phyloP scores from a whole-genome alignment of 2,113 vertebrate species.

The Sapajus apella region DNA sequence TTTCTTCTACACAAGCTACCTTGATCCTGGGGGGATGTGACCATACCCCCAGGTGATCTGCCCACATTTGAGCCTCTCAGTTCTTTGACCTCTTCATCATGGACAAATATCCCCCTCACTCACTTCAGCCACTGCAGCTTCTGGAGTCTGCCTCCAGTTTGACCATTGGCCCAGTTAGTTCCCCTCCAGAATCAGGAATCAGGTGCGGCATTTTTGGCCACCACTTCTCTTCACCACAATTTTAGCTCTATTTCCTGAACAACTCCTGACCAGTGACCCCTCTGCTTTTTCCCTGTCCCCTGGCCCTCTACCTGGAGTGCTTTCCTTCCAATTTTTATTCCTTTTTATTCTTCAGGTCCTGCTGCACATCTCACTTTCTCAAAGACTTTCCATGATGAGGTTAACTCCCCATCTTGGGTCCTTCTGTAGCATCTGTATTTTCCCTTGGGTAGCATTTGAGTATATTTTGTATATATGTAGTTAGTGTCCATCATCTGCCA shows the following conservation, averaged over 20 bases:
- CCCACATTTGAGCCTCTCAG: neutral
- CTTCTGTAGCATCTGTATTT: neutral
- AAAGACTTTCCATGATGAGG: neutral
- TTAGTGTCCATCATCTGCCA: neutral
- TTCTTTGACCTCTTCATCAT: slow-evolving; percentile 23
- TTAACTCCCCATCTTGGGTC: neutral
- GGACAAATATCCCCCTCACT: neutral
- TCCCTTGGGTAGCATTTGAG: neutral
- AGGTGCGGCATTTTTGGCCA: neutral
- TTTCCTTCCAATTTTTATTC: neutral
- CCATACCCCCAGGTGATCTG: neutral
- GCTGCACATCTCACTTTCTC: neutral
- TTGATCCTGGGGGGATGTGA: neutral
- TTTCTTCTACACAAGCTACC: neutral
- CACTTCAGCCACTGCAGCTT: neutral
- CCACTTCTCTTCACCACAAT: neutral
- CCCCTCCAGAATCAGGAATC: neutral
- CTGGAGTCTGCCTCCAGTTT: neutral
- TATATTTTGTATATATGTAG: neutral
- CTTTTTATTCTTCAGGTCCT: neutral
- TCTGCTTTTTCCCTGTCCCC: neutral
- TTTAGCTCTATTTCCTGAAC: neutral
- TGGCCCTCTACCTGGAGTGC: neutral
- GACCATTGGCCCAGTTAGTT: neutral
- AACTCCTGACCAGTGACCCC: neutral